Evolutionary conservation across 2,113 vertebrate genomes (phyloP), one percentile per base, ranked within the genome.

Genomic region (Sarotherodon lohbergeri): DNA sequence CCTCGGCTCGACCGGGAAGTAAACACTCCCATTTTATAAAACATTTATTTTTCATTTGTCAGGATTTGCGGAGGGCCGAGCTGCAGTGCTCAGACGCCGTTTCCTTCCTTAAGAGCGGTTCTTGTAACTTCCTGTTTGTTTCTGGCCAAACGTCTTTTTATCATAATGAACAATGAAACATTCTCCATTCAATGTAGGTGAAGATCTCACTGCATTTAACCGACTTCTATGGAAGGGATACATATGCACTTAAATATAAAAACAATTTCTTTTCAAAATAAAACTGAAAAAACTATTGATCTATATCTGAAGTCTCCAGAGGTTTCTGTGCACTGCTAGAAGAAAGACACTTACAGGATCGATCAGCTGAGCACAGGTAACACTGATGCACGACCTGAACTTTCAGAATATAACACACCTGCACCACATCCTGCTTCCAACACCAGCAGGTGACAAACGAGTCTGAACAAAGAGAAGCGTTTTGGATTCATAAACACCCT

Each of bases 71-170:
- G 56, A 2, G 6, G 0, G 54, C 11, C 2, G 6, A 56, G 27
- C 27, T 7, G 27, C 27, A 1, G 7, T 1, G 27, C 13, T 29
- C 4, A 5, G 1, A 2, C 14, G 8, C 14, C 7, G 1, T 59
- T 29, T 29, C 13, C 24, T 29, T 59, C 7, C 56, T 29, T 0
- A 59, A 57, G 55, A 57, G 22, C 6, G 10, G 55, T 56, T 27
- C 55, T 57, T 27, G 7, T 14, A 57, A 29, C 55, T 57, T 57
- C 55, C 55, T 27, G 55, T 57, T 57, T 57, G 22, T 57, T 57
- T 57, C 13, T 57, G 55, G 55, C 4, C 55, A 57, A 57, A 57
- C 2, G 6, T 27, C 22, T 57, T 57, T 8, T 57, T 57, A 57
- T 5, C 27, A 57, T 27, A 14, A 54, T 54, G 4, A 52, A 56